Conservation (phyloP, 2,888 invertebrate species). For the Agrochola circellaris region DNA sequence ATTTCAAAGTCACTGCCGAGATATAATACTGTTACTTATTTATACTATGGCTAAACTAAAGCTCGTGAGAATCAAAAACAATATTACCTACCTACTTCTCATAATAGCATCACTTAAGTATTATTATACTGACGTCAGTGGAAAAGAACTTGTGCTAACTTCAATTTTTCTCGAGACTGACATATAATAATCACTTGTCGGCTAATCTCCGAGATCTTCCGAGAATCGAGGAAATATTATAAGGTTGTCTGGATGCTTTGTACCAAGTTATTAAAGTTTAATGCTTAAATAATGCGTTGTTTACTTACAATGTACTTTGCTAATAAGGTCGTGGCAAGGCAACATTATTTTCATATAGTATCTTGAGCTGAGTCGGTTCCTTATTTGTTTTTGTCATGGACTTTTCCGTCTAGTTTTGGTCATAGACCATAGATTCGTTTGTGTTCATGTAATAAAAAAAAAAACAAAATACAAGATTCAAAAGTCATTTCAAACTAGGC, state of each 20-base stretch:
- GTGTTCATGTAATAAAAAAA: neutral
- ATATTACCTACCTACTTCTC: constrained; percentile 27
- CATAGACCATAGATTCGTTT: neutral
- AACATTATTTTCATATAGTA: constrained; percentile 36
- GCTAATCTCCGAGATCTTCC: constrained; percentile 65
- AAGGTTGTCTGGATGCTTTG: constrained; percentile 46
- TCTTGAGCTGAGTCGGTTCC: constrained; percentile 24
- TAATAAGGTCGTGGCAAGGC: constrained; percentile 47
- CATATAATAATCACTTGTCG: constrained; percentile 59
- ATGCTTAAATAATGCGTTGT: constrained; percentile 58
- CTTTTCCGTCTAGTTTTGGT: constrained; percentile 1
- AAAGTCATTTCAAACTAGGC: too few relatives aligned
- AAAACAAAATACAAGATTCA: too few relatives aligned
- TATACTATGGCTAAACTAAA: constrained; percentile 8
- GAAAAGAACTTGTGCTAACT: constrained; percentile 48
- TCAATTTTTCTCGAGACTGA: constrained; percentile 52
- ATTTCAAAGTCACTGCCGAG: too few relatives aligned
- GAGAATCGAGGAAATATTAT: constrained; percentile 67
- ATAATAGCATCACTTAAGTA: constrained; percentile 47
- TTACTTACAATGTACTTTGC: constrained; percentile 55
- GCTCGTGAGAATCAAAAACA: constrained; percentile 49
- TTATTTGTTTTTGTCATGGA: constrained; percentile 43
- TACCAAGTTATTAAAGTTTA: constrained; percentile 59
- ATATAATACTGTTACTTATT: too few relatives aligned
- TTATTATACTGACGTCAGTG: constrained; percentile 61